Conservation (phyloP, 2,113 vertebrate species). For the Perca flavescens region DNA sequence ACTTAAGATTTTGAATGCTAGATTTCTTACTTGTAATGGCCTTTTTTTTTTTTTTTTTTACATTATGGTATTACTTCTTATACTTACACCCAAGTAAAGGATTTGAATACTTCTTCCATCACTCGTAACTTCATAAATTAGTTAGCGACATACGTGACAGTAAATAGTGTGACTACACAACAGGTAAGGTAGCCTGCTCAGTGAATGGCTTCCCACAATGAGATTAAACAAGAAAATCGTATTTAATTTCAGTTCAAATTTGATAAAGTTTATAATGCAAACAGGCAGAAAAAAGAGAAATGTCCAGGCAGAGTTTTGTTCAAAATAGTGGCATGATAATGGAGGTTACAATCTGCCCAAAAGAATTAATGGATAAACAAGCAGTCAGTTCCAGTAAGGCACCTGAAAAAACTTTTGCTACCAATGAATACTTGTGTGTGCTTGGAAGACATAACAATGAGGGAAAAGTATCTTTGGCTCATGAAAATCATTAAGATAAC, state of each 20-base stretch:
- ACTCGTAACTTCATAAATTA: neutral
- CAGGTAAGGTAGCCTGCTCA: neutral
- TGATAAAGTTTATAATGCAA: slow-evolving; percentile 62
- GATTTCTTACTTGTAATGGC: neutral
- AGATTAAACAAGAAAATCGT: slow-evolving; percentile 37
- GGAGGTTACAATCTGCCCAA: slow-evolving; percentile 14
- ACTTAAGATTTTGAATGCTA: neutral
- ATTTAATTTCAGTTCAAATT: slow-evolving; percentile 65
- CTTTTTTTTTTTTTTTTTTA: too few relatives aligned
- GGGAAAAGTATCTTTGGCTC: slow-evolving; percentile 58
- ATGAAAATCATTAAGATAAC: slow-evolving; percentile 43
- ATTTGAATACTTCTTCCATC: neutral
- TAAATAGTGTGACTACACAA: neutral
- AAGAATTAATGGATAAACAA: slow-evolving; percentile 42
- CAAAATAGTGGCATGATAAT: slow-evolving; percentile 36
- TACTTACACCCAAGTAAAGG: neutral
- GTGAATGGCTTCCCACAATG: slow-evolving; percentile 13
- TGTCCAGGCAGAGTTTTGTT: slow-evolving; percentile 31
- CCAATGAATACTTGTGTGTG: slow-evolving; percentile 47
- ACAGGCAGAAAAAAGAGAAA: slow-evolving; percentile 16
- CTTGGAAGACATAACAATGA: slow-evolving; percentile 57
- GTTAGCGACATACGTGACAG: neutral
- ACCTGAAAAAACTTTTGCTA: slow-evolving; percentile 45
- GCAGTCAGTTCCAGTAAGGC: slow-evolving; percentile 64
- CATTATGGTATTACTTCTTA: neutral